Base-by-base conservation (phyloP, 2,888 invertebrate species). In the Hirtodrosophila alboralis region DNA sequence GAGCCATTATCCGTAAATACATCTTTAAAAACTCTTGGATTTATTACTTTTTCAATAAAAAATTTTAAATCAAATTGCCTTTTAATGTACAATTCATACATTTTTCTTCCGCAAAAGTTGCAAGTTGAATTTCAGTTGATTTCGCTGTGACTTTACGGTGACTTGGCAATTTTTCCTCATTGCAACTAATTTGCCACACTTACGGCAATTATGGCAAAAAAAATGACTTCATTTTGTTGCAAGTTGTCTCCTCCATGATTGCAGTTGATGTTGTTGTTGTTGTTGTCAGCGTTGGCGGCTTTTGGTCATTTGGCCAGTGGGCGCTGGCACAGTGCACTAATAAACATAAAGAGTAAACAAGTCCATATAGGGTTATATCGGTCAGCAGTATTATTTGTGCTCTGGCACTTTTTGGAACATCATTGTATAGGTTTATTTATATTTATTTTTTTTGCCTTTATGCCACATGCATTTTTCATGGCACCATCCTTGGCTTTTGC, bases 321-420 rank as follows among this genome's bases (percentile, higher is more conserved):
- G 81, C 84, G 78, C 78, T 70, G 60, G 64, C 62, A 62, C 54
- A 58, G 57, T 73, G 65, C 43, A 66, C 84, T 80, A 84, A 85
- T 85, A 80, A 80, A 65, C 72, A 80, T 84, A 80, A 81, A 71
- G 71, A 81, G 81, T 84, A 86, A 86, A 81, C 81, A 81, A 86
- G 81, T 67, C 87, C 78, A 80, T 78, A 61, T 80, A 64, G 48
- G 84, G 84, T 27, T 68, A 85, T 80, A 43, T 86, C 87, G 84
- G 84, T 87, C 84, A 85, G 67, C 69, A 75, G 84, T 78, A 62
- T 64, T 49, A 53, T 73, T 52, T 52, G 48, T 16, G 34, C 41
- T 26, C 34, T 61, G 73, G 16, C 69, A 57, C 61, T 64, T 56
- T 52, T 45, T 53, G 51, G 23, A 51, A 27, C 69, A 67, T 76